Evolutionary conservation across 2,797 vertebrate species (phyloP), one percentile per base, ranked within the genome.

Genomic region (Parauchenoglanis punctatus): DNA sequence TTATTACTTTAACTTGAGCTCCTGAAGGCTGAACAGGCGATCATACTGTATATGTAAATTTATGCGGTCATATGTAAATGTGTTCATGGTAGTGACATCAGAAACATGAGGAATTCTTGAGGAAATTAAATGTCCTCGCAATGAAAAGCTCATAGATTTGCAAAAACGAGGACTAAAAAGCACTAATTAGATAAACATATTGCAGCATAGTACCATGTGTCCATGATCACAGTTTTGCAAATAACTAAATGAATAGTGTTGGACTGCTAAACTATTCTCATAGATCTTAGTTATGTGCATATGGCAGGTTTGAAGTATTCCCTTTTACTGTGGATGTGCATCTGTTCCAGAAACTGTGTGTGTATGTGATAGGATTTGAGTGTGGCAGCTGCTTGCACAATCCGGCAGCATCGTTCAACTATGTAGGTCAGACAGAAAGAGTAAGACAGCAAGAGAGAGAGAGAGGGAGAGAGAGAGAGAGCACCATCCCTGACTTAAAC

Each of bases 401-500:
- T 83, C 85, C 83, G 80, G 70, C 89, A 83, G 78, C 68, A 86
- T 75, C 78, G 72, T 83, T 89, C 82, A 78, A 87, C 81, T 91
- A 91, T 91, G 88, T 91, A 90, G 89, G 92, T 91, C 90, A 92
- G 78, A 87, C 85, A 80, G 78, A 84, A 87, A 58, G 46, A 86
- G 72, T 20, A 23, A 83, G 49, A 81, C 18, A 82, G 46, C 35
- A 18, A 83, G n/a, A 59, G 7, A 80, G 81, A 68, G 31, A 68
- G 40, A 40, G 40, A 40, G 40, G n/a, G n/a, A 46, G 25, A 70
- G 3, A 70, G 40, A 28, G 46, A 52, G 28, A 84, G 31, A 52
- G 44, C 3, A 15, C 20, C 28, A 78, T 56, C n/a, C 17, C 20
- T 35, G 52, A 52, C 23, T 35, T 58, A 80, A 35, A 59, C 31